Evolutionary conservation across 1,140 invertebrate species (phyloP), one percentile per base, ranked within the genome.

Genomic region (Ganaspis sp.): DNA sequence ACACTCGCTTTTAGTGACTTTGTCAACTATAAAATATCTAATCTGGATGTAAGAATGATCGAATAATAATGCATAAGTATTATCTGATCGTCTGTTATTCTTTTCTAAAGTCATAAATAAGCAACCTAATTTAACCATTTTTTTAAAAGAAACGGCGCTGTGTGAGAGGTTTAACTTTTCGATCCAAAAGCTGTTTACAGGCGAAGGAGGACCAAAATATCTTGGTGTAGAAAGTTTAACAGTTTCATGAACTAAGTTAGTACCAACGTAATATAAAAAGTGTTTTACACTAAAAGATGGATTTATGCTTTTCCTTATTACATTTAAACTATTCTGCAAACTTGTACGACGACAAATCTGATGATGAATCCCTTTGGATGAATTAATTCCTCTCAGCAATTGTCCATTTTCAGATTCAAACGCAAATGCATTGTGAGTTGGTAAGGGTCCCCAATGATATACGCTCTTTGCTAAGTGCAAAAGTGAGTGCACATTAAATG

Each of bases 331-430:
- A 19, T 75, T 12, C 21, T 70, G 38, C 12, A 76, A 74, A 23
- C 70, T 69, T 19, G 72, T 19, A 23, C 42, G 75, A 49, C 64
- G 45, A 38, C 64, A 40, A 37, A 81, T 42, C 73, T 79, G 76
- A 17, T 37, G 12, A 4, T 45, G 34, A 40, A 77, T 75, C 0
- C 72, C 73, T 69, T 49, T 72, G 0, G 80, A 58, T 72, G 73
- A 75, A 73, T 82, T 64, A 40, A 79, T 77, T 4, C 42, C 58
- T 40, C 77, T 79, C 19, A 82, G 8, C 4, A 78, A 21, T 69
- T 75, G 15, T 2, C 73, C 69, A 42, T 82, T 82, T 53, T 42
- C 70, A 21, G 70, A 79, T 79, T 81, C 77, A 73, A 81, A 78
- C 11, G 54, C 2, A 72, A 77, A 82, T 19, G 75, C 78, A 19